A percentile compares a stretch with the other conserved stretches of the same genome.
Evolutionary conservation across 2,888 invertebrate species (phyloP).

Genomic region (Perizoma affinitatum): DNA sequence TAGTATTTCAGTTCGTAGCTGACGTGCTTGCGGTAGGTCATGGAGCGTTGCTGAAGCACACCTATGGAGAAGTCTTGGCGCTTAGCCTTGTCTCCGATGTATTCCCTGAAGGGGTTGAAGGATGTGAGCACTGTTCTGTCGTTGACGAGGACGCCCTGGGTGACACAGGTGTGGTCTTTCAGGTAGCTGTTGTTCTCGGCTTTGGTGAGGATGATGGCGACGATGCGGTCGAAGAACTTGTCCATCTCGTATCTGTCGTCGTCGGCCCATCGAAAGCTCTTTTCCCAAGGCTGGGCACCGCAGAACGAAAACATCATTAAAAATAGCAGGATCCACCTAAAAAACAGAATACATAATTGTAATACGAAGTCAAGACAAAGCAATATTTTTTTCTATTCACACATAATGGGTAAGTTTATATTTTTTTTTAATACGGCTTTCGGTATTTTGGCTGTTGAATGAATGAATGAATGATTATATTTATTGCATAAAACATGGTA

Average conservation of each 20-base stretch:
- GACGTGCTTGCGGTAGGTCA: slow-evolving; percentile 1
- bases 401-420: too few relatives aligned
- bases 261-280: slow-evolving; percentile 26
- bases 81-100: neutral
- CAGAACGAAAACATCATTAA: neutral
- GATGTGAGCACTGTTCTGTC: slow-evolving; percentile 18
- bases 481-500: too few relatives aligned
- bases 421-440: too few relatives aligned
- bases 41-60: neutral
- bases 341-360: neutral
- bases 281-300: neutral
- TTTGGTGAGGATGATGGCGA: slow-evolving; percentile 3
- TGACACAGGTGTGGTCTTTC: neutral
- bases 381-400: too few relatives aligned
- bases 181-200: neutral
- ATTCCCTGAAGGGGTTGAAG: slow-evolving; percentile 24
- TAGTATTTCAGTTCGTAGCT: neutral
- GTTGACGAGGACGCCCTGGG: slow-evolving; percentile 20
- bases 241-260: slow-evolving; percentile 14
- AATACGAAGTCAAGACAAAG: too few relatives aligned
- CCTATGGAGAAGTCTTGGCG: slow-evolving; percentile 2
- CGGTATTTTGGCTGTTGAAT: too few relatives aligned
- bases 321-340: slow-evolving; percentile 2
- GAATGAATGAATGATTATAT: too few relatives aligned
- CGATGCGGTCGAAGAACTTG: slow-evolving; percentile 23